A percentile compares a stretch with the other conserved stretches of the same genome.
Conservation (phyloP, 30 jellyfish, hydroid and myxozoan species). For the Cassiopea andromeda region DNA sequence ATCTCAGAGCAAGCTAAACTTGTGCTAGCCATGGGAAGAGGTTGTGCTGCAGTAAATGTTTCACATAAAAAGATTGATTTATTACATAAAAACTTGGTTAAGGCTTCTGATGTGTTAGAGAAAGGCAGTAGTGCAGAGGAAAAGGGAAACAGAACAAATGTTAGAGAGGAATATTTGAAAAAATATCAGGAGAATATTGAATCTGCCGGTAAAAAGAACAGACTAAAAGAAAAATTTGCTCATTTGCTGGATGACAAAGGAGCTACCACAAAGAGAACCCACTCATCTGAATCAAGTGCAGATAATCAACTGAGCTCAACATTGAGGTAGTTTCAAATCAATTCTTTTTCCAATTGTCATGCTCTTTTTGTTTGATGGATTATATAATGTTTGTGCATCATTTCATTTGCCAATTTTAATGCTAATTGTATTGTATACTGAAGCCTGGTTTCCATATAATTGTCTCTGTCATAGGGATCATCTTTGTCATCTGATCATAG, state of each 20-base stretch:
- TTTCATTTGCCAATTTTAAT: too few relatives aligned
- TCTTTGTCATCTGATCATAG: too few relatives aligned
- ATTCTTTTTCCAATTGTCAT: neutral
- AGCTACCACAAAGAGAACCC: neutral
- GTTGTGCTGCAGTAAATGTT: constrained; percentile 33
- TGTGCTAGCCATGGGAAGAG: constrained; percentile 44
- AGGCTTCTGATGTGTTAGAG: constrained; percentile 47
- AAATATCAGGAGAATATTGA: constrained; percentile 24
- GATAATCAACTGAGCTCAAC: neutral
- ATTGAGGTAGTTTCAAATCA: neutral
- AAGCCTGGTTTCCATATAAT: too few relatives aligned
- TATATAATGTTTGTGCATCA: too few relatives aligned
- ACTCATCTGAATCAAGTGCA: neutral
- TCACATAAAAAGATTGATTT: constrained; percentile 3
- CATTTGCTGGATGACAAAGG: constrained; percentile 42
- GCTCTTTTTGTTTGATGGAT: neutral
- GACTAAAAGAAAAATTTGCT: constrained; percentile 69
- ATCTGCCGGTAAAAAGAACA: constrained; percentile 26
- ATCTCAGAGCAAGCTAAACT: constrained; percentile 79
- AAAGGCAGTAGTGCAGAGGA: neutral
- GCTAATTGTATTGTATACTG: too few relatives aligned
- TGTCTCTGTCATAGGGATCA: too few relatives aligned
- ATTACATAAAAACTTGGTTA: constrained; percentile 7
- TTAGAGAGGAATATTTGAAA: constrained; percentile 38
- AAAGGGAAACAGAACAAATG: neutral